Evolutionary conservation across 1,140 invertebrate species (phyloP).

Genomic region (Micrasema minimum): DNA sequence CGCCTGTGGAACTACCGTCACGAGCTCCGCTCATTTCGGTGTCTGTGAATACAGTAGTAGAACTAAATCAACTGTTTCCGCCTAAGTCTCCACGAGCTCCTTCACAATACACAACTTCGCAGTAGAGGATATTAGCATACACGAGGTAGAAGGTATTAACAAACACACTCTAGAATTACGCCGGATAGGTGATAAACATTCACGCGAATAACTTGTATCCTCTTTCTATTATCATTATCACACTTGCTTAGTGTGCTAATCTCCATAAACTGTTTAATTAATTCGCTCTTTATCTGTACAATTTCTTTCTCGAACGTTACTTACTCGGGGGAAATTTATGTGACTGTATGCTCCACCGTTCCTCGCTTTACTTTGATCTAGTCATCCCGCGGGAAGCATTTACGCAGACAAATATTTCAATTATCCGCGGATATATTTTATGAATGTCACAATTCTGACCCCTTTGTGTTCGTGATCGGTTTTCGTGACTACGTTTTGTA

Average conservation of each 20-base stretch:
- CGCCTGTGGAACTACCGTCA: not conserved
- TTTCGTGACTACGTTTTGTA: too few species aligned
- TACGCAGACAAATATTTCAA: slow-evolving; percentile 15
- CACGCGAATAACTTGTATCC: not conserved
- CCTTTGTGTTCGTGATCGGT: too few species aligned
- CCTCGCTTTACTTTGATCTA: slow-evolving; percentile 4
- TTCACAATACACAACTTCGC: slow-evolving; percentile 22
- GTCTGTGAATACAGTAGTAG: slow-evolving; percentile 22
- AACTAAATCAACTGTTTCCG: slow-evolving; percentile 35
- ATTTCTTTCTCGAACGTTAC: slow-evolving; percentile 6
- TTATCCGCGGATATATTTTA: not conserved
- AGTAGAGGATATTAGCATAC: slow-evolving; percentile 13
- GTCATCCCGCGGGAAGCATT: slow-evolving; percentile 1
- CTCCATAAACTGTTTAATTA: not conserved
- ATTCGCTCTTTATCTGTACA: not conserved
- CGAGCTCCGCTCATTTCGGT: slow-evolving; percentile 11
- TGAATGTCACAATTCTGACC: too few species aligned
- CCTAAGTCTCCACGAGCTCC: not conserved
- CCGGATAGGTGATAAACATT: not conserved
- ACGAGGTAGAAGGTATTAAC: slow-evolving; percentile 22
- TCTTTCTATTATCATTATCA: too few species aligned
- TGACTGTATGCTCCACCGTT: not conserved
- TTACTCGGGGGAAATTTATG: slow-evolving; percentile 9
- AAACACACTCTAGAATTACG: slow-evolving; percentile 18
- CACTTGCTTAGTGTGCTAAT: too few species aligned